Base-by-base conservation (phyloP, 2,797 vertebrate genomes). In the Lycodopsis pacificus region DNA sequence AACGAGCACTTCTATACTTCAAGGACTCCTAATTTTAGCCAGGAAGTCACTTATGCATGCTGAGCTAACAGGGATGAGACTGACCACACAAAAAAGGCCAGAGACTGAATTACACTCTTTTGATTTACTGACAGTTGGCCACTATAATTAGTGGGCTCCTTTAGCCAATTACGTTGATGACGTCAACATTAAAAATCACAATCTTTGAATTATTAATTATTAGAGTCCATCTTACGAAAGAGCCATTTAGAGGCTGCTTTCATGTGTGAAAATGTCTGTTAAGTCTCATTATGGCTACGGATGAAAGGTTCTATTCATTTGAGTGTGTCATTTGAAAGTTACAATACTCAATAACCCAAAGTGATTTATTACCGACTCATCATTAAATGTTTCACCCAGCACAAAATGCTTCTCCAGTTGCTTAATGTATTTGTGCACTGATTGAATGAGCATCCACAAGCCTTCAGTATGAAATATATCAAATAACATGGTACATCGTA, bases 1-100 rank as follows among this genome's bases (percentile, higher is more conserved):
- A 82, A 83, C 85, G 76, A 90, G 71, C 71, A 48, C 72, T 22
- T 53, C 63, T 77, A 40, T 38, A 76, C 71, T 81, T 65, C 34
- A 51, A 81, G 46, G 76, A 65, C 48, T 46, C 69, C 73, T 65
- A 51, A 59, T 82, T 79, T 87, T 69, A 73, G 56, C 46, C 42
- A 49, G 44, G 40, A 56, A 58, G 71, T 79, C 66, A 48, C 69
- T 40, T 30, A 13, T 67, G 54, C 22, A 19, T 0, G 30, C 34
- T 44, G 67, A 64, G 42, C 38, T 48, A 12, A 64, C n/a, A 57
- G 48, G 65, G 76, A 70, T 7, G 48, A 64, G 46, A 32, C 54
- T 72, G 77, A 73, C 79, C 70, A 32, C 11, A 22, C 17, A 25
- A 25, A 19, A 25, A 58, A 30, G 65, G 49, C n/a, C 36, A 22